Evolutionary conservation across 2,888 invertebrate species (phyloP).

Genomic region (Cheilosia grossa): DNA sequence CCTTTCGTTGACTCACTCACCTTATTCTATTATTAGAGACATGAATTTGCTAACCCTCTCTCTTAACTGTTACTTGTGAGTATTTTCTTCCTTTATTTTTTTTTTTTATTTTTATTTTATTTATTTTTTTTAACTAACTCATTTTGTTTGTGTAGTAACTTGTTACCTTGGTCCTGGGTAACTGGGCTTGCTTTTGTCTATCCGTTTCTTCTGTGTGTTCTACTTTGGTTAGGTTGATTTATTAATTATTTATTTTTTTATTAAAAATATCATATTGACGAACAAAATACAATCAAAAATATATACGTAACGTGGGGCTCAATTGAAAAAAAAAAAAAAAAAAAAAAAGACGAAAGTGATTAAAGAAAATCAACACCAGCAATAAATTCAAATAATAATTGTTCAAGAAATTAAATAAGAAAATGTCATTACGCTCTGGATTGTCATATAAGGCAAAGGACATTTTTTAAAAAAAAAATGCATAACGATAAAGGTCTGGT

Average conservation of each 20-base stretch:
- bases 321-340: slow-evolving; percentile 2
- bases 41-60: slow-evolving; percentile 41
- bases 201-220: slow-evolving; percentile 40
- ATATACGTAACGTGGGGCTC: slow-evolving; percentile 3
- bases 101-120: slow-evolving; percentile 24
- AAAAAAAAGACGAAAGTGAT: slow-evolving; percentile 46
- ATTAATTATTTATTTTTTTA: slow-evolving; percentile 29
- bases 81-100: slow-evolving; percentile 44
- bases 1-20: slow-evolving; percentile 31
- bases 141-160: slow-evolving; percentile 4
- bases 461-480: slow-evolving; percentile 70
- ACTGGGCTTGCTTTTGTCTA: slow-evolving; percentile 22
- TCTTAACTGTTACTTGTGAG: slow-evolving; percentile 65
- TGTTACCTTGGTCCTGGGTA: slow-evolving; percentile 2
- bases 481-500: slow-evolving; percentile 62
- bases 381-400: slow-evolving; percentile 20
- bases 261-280: slow-evolving; percentile 36
- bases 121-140: slow-evolving; percentile 21
- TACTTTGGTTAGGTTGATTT: slow-evolving; percentile 70
- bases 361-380: slow-evolving; percentile 15
- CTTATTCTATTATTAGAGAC: slow-evolving; percentile 46
- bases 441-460: slow-evolving; percentile 57
- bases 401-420: slow-evolving; percentile 2
- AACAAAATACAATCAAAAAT: slow-evolving; percentile 8
- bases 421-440: slow-evolving; percentile 40